phyloP scores from a whole-genome alignment of 2,888 invertebrate genomes.

The Notodonta ziczac region DNA sequence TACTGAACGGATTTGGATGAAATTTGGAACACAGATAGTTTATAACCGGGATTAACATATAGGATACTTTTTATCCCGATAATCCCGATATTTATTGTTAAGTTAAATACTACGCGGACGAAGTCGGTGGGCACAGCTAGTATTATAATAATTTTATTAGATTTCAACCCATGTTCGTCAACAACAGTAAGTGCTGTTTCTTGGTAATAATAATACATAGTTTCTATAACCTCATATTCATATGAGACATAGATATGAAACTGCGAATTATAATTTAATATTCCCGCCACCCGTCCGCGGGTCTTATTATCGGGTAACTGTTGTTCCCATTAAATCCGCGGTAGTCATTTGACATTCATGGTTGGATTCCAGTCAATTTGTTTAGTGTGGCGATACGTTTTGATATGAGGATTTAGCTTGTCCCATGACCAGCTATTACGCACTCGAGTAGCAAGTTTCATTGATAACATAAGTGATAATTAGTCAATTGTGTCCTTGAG shows the following conservation, averaged over 20 bases:
- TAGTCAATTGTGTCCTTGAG: no score
- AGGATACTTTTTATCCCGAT: no score
- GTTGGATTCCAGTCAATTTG: neutral
- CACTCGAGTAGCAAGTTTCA: neutral
- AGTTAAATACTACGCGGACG: no score
- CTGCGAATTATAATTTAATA: conserved; percentile 6
- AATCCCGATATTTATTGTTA: no score
- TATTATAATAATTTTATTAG: neutral
- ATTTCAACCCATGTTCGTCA: neutral
- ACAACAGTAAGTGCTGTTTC: neutral
- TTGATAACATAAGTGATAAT: no score
- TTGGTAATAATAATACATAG: neutral
- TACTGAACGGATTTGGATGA: no score
- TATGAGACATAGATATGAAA: neutral
- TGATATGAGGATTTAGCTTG: conserved; percentile 1
- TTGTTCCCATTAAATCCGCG: conserved; percentile 4
- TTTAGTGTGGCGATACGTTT: neutral
- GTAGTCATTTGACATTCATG: conserved; percentile 5
- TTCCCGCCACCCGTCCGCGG: conserved; percentile 4
- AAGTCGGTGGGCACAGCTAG: no score
- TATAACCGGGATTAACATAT: no score
- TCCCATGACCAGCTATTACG: neutral
- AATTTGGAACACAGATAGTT: no score
- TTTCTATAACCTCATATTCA: neutral
- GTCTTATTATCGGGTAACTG: conserved; percentile 1